Base-by-base conservation (phyloP, 2,797 vertebrate species). In the Myiothlypis coronata region DNA sequence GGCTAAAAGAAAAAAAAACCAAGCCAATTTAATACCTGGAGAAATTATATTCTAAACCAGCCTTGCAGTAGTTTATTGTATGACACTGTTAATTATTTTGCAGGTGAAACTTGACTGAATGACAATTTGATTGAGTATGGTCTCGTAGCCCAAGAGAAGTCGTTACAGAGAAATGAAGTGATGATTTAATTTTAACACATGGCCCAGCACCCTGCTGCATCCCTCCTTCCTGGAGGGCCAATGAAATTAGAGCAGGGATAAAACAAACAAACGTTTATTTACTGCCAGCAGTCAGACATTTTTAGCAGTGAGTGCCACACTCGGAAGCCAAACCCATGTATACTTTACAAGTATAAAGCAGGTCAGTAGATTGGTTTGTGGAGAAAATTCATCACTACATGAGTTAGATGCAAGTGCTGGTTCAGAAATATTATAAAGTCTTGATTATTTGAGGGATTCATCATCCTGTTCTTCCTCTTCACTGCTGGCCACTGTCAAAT, bases 281-380 rank as follows among this genome's bases (percentile, higher is more conserved):
- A 34, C 32, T 70, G 41, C 41, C n/a, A 75, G 9, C 41, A 44
- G 30, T 75, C 55, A 32, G 32, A 67, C n/a, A 44, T 35, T 28
- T 79, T 76, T 50, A 63, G 85, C 76, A 69, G 53, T 0, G n/a
- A 43, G 44, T 41, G 49, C 68, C 37, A 59, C 28, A 32, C 37
- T 60, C 0, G 0, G 70, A 84, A 75, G 24, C 50, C 49, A 72
- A 68, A 61, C 19, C 11, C 22, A 2, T 0, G 1, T 30, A 8
- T 12, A n/a, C 28, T 43, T 82, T 5, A 49, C 21, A 44, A 43
- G 35, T 47, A 47, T 35, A 70, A 78, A 60, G 39, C 24, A 49
- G 9, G 18, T 37, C 70, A 53, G 34, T 44, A 60, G 34, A 43
- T 34, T 28, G 75, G 47, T 39, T 50, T 8, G 52, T 7, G 52